Evolutionary conservation across 2,797 vertebrate species (phyloP), one percentile per base, ranked within the genome.

Genomic region (Mallotus villosus): DNA sequence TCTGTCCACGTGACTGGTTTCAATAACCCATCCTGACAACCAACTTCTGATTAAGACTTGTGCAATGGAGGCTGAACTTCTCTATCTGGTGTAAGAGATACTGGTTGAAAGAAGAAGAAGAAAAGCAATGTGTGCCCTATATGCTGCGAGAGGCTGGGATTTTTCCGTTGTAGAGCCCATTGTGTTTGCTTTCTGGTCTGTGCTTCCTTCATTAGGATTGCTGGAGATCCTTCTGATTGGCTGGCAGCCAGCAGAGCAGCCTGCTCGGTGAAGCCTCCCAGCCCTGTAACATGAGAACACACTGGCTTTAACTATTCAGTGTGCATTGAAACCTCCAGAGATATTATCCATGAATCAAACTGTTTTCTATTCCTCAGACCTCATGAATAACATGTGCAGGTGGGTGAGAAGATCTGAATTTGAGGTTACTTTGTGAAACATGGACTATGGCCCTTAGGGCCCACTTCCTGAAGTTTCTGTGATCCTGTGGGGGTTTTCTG

Each of bases 241-340:
- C 17, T 27, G 22, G 2, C 46, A 51, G 5, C 64, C 22, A 3
- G 4, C 14, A 51, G 21, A 70, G 51, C 22, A 70, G 41, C 63
- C 76, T 66, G 68, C 62, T 61, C 63, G 4, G 82, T 81, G 85
- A 85, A 58, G 82, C 8, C 0, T n/a, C 25, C 37, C 63, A 17
- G 74, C 76, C 1, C 37, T 82, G 88, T 84, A 84, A 90, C 75
- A 71, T 0, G 78, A 90, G 82, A 83, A 41, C 70, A 59, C 24
- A 12, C 5, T 5, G 25, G 29, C 5, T 59, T 89, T 75, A 51
- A 84, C 90, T 80, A 89, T 87, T 88, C 51, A 91, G 76, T 1
- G 74, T 62, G n/a, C 0, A 3, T 70, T 57, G 76, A 84, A 80
- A 82, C 79, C 34, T 53, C 69, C 72, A 82, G 19, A 69, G 21